Evolutionary conservation across 2,113 vertebrate species (phyloP).

Genomic region (Cryptoleucopteryx plumbea): DNA sequence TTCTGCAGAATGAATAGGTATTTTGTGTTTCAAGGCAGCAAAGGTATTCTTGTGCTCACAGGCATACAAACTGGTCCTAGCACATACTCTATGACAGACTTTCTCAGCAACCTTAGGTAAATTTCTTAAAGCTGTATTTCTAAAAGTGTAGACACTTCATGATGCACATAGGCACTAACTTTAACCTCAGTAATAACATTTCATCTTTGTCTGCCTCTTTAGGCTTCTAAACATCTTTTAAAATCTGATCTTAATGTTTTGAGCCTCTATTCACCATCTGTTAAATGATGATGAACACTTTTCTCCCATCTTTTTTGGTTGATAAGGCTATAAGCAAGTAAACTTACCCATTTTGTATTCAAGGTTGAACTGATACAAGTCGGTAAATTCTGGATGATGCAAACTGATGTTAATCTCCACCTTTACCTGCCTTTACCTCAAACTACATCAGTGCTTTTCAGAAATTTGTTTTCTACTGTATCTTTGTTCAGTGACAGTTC

Average conservation of each 20-base stretch:
- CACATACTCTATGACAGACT: not conserved
- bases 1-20: not conserved
- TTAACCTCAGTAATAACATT: not conserved
- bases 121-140: not conserved
- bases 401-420: not conserved
- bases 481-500: not conserved
- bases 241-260: not conserved
- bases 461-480: not conserved
- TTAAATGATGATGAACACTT: not conserved
- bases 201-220: not conserved
- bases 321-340: not conserved
- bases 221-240: not conserved
- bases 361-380: not conserved
- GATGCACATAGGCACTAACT: not conserved
- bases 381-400: not conserved
- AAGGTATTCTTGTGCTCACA: not conserved
- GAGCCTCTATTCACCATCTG: not conserved
- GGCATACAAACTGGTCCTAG: not conserved
- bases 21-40: not conserved
- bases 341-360: not conserved
- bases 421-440: not conserved
- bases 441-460: not conserved
- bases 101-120: not conserved
- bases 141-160: not conserved
- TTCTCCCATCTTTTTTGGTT: not conserved